Percentiles rank a stretch among this genome's conserved stretches.
phyloP scores from a whole-genome alignment of 2,888 invertebrate genomes.

The Muscina levida region DNA sequence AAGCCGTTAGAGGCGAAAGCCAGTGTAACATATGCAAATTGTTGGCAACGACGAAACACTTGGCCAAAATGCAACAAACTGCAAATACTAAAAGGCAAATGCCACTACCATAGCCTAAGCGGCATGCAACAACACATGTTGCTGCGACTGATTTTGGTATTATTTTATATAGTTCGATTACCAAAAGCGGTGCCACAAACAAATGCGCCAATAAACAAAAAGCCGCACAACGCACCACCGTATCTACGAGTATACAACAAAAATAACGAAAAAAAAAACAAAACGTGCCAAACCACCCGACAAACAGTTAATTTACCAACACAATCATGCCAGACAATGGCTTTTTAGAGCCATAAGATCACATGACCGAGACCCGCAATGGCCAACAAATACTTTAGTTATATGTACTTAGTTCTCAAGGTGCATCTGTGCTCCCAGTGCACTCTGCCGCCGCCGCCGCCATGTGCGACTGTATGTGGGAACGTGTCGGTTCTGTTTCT shows the following conservation, averaged over 20 bases:
- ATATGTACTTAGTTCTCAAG: too few species aligned
- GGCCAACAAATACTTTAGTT: too few species aligned
- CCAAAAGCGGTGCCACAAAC: slow-evolving; percentile 44
- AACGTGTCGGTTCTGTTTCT: slow-evolving; percentile 32
- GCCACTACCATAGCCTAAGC: background rate
- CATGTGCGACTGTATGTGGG: slow-evolving; percentile 30
- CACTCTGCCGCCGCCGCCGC: background rate
- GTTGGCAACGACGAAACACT: slow-evolving; percentile 55
- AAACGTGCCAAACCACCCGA: slow-evolving; percentile 66
- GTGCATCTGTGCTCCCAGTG: too few species aligned
- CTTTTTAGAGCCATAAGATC: background rate
- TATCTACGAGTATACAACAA: too few species aligned
- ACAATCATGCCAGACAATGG: slow-evolving; percentile 18
- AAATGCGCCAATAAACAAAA: background rate
- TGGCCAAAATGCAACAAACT: slow-evolving; percentile 43
- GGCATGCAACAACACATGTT: slow-evolving; percentile 59
- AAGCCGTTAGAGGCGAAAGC: slow-evolving; percentile 49
- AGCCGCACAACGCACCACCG: background rate
- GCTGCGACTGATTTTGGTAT: slow-evolving; percentile 9
- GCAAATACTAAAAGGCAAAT: background rate
- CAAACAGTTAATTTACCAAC: slow-evolving; percentile 64
- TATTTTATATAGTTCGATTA: slow-evolving; percentile 47
- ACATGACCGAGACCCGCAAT: slow-evolving; percentile 22
- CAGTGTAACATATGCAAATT: slow-evolving; percentile 38
- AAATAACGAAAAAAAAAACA: slow-evolving; percentile 21